A percentile compares a stretch with the other conserved stretches of the same genome.
Conservation (phyloP, 1,140 invertebrate genomes). For the Caenorhabditis inopinata region DNA sequence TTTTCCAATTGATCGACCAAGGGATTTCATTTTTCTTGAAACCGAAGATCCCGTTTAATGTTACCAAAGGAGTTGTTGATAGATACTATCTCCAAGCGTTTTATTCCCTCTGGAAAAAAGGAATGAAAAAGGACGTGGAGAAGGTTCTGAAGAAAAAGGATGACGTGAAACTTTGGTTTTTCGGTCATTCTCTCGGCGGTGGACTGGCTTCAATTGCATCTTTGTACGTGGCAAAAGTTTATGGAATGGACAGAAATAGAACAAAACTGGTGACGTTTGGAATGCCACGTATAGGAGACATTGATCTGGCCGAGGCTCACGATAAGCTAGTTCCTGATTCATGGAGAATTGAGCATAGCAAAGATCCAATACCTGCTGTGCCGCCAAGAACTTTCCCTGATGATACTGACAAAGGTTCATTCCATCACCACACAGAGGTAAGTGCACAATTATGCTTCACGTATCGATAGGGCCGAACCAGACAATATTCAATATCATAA, state of each 20-base stretch:
- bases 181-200: slow-evolving; percentile 39
- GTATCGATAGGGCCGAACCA: too few relatives aligned
- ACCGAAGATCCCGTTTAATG: slow-evolving; percentile 12
- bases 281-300: slow-evolving; percentile 38
- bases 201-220: slow-evolving; percentile 42
- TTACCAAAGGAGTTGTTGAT: slow-evolving; percentile 37
- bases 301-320: slow-evolving; percentile 34
- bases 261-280: slow-evolving; percentile 42
- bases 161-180: slow-evolving; percentile 13
- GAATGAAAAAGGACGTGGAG: slow-evolving; percentile 10
- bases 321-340: slow-evolving; percentile 37
- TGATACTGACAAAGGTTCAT: slow-evolving; percentile 22
- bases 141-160: neutral
- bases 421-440: slow-evolving; percentile 39
- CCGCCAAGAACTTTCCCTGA: slow-evolving; percentile 21
- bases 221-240: slow-evolving; percentile 21
- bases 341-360: slow-evolving; percentile 27
- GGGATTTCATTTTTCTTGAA: slow-evolving; percentile 35
- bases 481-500: too few relatives aligned
- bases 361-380: slow-evolving; percentile 40
- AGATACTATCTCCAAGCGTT: slow-evolving; percentile 40
- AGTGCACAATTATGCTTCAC: too few relatives aligned
- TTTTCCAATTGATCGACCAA: slow-evolving; percentile 34
- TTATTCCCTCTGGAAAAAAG: slow-evolving; percentile 32
- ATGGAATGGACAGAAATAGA: neutral